Base-by-base conservation (phyloP, 2,888 invertebrate genomes). In the Coelogynopora nodosa region DNA sequence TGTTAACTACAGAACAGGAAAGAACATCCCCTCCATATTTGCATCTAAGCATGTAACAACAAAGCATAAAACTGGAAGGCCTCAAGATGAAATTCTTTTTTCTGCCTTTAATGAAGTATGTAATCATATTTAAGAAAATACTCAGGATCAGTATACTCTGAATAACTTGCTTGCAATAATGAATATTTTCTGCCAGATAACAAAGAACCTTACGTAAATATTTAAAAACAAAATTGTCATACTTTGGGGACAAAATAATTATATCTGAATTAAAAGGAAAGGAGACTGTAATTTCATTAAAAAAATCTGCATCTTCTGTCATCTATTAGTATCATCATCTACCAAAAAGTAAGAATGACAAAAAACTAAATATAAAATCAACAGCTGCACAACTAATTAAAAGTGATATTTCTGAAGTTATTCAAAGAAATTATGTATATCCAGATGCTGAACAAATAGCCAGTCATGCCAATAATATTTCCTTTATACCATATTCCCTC, bases 381-480 rank as follows among this genome's bases (percentile, higher is more conserved):
- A 67, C 86, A 30, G 89, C 89, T 29, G 89, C 89, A 31, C 88
- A 88, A 84, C 85, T 89, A 0, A 86, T 89, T 5, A 87, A 87
- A 87, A 84, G 81, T 87, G 90, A 90, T 74, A 89, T 89, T 23
- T 89, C 88, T 86, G 26, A 31, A 28, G 29, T 89, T 0, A 29
- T 2, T 13, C 26, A 28, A 5, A 0, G 28, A 5, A 88, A 87
- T 83, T 84, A 86, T 13, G 5, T n/a, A 5, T 89, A 89, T 86
- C 89, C 89, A 26, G 30, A 31, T n/a, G 28, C 84, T 67, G 31
- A 29, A n/a, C 86, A 88, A 2, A 87, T 88, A 82, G 23, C 84
- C 80, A 80, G 80, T n/a, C 80, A 27, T 23, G 2, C 80, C 28
- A 80, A 80, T 26, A 80, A 80, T 80, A 5, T 80, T 2, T 23